phyloP scores from a whole-genome alignment of 2,113 vertebrate species.

The Platysternon megacephalum region DNA sequence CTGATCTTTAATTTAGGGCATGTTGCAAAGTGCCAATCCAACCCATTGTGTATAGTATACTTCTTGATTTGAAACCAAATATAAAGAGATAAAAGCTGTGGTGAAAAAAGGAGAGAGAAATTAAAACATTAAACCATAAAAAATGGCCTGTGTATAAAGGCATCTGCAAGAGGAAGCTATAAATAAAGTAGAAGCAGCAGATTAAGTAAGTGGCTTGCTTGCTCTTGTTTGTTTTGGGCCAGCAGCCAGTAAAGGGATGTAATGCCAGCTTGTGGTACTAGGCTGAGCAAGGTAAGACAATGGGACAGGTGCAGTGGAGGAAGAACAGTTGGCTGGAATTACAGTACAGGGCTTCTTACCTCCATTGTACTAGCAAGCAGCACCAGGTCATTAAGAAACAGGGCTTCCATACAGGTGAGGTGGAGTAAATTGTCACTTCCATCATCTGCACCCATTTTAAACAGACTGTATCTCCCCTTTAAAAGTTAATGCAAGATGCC shows the following conservation, averaged over 20 bases:
- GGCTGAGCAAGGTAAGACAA: conserved; percentile 51
- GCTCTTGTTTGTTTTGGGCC: conserved; percentile 18
- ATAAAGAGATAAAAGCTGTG: not conserved
- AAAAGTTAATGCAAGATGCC: conserved; percentile 36
- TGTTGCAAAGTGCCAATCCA: not conserved
- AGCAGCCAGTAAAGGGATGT: not conserved
- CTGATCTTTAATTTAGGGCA: not conserved
- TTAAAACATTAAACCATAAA: not conserved
- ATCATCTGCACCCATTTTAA: conserved; percentile 34
- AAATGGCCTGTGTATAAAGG: not conserved
- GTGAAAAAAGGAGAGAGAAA: not conserved
- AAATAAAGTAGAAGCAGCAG: not conserved
- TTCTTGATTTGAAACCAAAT: not conserved
- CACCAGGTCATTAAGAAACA: not conserved
- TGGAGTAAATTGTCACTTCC: conserved; percentile 20
- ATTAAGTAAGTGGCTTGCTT: not conserved
- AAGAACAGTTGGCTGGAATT: not conserved
- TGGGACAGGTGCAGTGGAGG: not conserved
- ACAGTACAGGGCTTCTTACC: not conserved
- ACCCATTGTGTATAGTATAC: not conserved
- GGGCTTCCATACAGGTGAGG: not conserved
- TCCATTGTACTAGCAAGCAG: not conserved
- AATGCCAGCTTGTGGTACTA: not conserved
- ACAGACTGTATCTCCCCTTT: conserved; percentile 1
- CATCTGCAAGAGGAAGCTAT: not conserved